Conservation (phyloP, 2,113 vertebrate species). For the Albula glossodonta region DNA sequence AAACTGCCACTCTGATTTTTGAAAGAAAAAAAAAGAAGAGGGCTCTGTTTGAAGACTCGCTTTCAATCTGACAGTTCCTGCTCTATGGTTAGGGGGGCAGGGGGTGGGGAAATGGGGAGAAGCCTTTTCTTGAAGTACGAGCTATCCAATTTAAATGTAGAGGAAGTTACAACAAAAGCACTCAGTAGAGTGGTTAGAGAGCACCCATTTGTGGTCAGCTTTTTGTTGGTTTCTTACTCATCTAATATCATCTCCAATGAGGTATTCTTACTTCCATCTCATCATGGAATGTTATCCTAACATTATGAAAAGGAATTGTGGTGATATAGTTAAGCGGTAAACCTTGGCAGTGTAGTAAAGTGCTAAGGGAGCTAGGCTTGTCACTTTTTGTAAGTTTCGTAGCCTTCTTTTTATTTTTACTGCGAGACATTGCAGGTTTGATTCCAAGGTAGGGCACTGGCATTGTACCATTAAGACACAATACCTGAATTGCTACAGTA, state of each 20-base stretch:
- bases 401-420: too few species aligned
- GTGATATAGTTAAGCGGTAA: background rate
- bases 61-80: constrained; percentile 20
- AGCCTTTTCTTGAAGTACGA: background rate
- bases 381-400: too few species aligned
- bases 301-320: background rate
- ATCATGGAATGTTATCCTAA: background rate
- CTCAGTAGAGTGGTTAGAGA: too few species aligned
- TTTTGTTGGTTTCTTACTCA: background rate
- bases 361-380: too few species aligned
- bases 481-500: too few species aligned
- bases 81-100: background rate
- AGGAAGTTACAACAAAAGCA: too few species aligned
- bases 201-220: too few species aligned
- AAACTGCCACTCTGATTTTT: background rate
- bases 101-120: background rate
- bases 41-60: background rate
- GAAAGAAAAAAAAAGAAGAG: background rate
- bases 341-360: too few species aligned
- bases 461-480: too few species aligned
- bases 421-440: too few species aligned
- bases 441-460: too few species aligned
- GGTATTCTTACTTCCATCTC: background rate
- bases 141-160: background rate
- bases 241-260: too few species aligned